Base-by-base conservation (phyloP, 2,888 invertebrate genomes). In the Monoplex corrugatus region DNA sequence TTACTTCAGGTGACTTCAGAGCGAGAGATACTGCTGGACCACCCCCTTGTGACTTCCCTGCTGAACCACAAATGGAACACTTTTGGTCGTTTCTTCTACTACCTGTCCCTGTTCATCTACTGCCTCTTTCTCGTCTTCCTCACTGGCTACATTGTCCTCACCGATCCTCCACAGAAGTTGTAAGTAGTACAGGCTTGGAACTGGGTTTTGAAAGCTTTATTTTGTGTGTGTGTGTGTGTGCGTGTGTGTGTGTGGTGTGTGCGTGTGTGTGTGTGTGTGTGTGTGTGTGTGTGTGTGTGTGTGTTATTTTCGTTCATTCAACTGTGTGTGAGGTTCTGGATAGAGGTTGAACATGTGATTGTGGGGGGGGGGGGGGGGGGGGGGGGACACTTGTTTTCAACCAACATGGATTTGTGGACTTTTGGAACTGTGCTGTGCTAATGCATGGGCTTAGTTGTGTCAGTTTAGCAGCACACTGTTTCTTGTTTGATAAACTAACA, bases 1-100 rank as follows among this genome's bases (percentile, higher is more conserved):
- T n/a, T 68, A 32, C 68, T 63, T 28, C 90, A 95, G 96, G 96
- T 96, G 44, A 92, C 94, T 23, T 94, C 95, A 10, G 94, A 96
- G 87, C 94, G 96, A 90, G 96, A 96, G 90, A 95, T 96, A 86
- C 94, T 97, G 86, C 93, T 97, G 78, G 96, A 95, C 68, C 97
- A 97, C 92, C 96, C 96, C 2, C 93, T 97, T 87, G 96, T 96
- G 83, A 95, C 96, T 16, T 96, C 96, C 40, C 93, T 97, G 75
- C 93, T 97, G 57, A 94, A 95, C 89, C 95, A 96, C 92, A 97
- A 97, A 92, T 97, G 97, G 97, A 95, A 95, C 92, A 95, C 94
- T 57, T 96, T 96, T 92, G 97, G 96, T 1, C 95, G 96, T 87
- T 95, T 95, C 91, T 94, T 96, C 90, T 97, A 97, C 94, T 97